phyloP scores from a whole-genome alignment of 2,113 vertebrate genomes.

The Neoarius graeffei region DNA sequence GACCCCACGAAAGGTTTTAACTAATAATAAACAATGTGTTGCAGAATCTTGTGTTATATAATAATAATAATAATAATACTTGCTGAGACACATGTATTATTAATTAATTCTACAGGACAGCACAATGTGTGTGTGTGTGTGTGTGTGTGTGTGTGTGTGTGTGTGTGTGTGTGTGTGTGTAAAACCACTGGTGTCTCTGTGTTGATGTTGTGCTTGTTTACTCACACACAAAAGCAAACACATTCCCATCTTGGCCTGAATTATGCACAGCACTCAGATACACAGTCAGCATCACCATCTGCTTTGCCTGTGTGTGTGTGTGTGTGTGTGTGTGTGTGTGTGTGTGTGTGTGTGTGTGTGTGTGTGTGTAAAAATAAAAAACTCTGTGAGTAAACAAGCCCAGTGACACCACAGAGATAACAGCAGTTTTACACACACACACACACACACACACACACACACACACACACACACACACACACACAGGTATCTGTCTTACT shows the following conservation, averaged over 20 bases:
- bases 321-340: slow-evolving; percentile 17
- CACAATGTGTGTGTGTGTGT: not conserved
- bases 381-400: not conserved
- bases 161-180: slow-evolving; percentile 24
- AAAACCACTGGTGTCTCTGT: not conserved
- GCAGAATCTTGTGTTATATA: not conserved
- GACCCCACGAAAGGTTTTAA: not conserved
- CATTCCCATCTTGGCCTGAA: not conserved
- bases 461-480: not conserved
- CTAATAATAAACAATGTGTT: not conserved
- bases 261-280: not conserved
- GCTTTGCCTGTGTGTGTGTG: not conserved
- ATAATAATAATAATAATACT: not conserved
- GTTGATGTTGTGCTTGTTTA: slow-evolving; percentile 2
- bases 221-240: slow-evolving; percentile 10
- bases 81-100: not conserved
- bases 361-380: not conserved
- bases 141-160: slow-evolving; percentile 24
- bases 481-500: not conserved
- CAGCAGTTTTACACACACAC: not conserved
- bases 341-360: not conserved
- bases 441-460: slow-evolving; percentile 16
- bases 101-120: not conserved
- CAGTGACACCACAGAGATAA: not conserved
- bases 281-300: slow-evolving; percentile 19